A percentile compares a stretch with the other conserved stretches of the same genome.
phyloP scores from a whole-genome alignment of 2,113 vertebrate species.

The Oryzias javanicus region DNA sequence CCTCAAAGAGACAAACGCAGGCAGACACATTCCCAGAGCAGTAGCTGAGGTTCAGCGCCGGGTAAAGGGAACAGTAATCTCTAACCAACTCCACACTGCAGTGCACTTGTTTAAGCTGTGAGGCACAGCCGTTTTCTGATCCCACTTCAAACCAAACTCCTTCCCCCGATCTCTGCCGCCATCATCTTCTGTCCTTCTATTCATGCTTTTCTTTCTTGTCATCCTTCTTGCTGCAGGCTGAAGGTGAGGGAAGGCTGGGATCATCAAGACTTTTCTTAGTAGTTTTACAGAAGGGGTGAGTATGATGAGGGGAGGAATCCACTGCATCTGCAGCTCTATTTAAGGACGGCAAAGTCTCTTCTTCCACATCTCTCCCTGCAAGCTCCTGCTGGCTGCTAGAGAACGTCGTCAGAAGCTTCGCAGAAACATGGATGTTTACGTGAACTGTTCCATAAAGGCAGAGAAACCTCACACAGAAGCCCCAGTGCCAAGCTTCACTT shows the following conservation, averaged over 20 bases:
- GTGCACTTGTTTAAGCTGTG: conserved; percentile 53
- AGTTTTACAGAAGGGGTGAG: conserved; percentile 27
- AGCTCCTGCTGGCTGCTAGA: conserved; percentile 13
- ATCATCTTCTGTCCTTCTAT: conserved; percentile 26
- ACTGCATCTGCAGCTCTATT: conserved; percentile 30
- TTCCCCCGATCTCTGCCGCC: conserved; percentile 22
- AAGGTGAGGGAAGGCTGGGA: conserved; percentile 2
- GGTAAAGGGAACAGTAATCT: conserved; percentile 72
- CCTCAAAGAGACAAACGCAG: conserved; percentile 74
- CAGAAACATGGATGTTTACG: conserved; percentile 20
- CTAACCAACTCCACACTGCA: conserved; percentile 59
- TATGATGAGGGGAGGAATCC: conserved; percentile 21
- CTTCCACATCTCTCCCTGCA: conserved; percentile 15
- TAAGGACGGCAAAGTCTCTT: conserved; percentile 38
- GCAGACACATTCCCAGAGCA: conserved; percentile 63
- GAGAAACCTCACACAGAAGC: neutral
- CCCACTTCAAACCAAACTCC: conserved; percentile 31
- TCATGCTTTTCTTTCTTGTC: conserved; percentile 21
- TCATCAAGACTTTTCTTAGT: conserved; percentile 2
- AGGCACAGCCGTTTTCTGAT: conserved; percentile 51
- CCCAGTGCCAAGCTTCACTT: no score
- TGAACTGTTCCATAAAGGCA: neutral
- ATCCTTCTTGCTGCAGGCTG: conserved; percentile 41
- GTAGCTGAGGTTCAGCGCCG: conserved; percentile 71
- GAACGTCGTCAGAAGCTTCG: conserved; percentile 11